Evolutionary conservation across 2,888 invertebrate species (phyloP).

Genomic region (Apotomis turbidana): DNA sequence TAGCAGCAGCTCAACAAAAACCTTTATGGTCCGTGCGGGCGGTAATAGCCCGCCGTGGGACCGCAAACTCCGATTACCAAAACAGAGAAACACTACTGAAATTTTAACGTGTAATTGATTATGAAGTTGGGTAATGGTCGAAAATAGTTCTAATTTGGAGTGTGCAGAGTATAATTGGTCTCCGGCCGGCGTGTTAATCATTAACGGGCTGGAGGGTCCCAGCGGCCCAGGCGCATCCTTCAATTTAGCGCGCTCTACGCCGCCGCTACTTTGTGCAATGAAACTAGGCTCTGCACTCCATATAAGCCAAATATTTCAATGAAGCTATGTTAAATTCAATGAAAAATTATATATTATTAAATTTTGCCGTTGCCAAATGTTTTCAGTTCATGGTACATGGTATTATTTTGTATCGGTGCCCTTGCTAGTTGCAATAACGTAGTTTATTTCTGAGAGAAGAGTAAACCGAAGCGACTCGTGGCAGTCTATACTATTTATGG

Average conservation of each 20-base stretch:
- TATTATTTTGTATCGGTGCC: too few species aligned
- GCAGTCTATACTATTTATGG: too few species aligned
- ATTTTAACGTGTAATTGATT: conserved; percentile 83
- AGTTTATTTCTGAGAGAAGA: too few species aligned
- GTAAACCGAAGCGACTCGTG: too few species aligned
- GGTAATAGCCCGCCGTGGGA: conserved; percentile 80
- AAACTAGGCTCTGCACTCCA: conserved; percentile 15
- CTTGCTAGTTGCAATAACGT: too few species aligned
- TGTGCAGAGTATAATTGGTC: conserved; percentile 77
- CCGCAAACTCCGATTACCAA: conserved; percentile 83
- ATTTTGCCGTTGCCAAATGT: too few species aligned
- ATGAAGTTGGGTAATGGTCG: conserved; percentile 82
- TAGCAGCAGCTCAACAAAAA: conserved; percentile 72
- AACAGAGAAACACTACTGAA: conserved; percentile 78
- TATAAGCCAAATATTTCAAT: not conserved
- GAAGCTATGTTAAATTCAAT: too few species aligned
- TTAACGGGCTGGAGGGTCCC: conserved; percentile 66
- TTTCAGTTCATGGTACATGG: too few species aligned
- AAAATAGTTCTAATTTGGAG: conserved; percentile 83
- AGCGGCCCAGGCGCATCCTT: conserved; percentile 60
- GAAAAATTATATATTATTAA: too few species aligned
- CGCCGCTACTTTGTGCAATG: not conserved
- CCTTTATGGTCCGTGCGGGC: conserved; percentile 71
- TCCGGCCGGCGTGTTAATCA: conserved; percentile 76
- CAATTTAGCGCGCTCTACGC: conserved; percentile 53